phyloP scores from a whole-genome alignment of 2,888 invertebrate genomes.

The Trichogramma evanescens region DNA sequence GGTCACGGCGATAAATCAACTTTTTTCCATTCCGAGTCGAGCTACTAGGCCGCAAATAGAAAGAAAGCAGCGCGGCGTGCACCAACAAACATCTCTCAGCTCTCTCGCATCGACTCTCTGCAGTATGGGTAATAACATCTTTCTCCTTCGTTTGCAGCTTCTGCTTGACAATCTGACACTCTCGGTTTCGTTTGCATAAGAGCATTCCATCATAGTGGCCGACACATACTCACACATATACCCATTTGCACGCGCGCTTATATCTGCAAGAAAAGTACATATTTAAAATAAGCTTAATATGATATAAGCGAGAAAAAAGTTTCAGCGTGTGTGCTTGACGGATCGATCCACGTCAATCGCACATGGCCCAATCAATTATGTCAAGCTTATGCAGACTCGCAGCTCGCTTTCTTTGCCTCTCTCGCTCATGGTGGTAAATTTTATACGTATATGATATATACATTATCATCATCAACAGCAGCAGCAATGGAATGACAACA shows the following conservation, averaged over 20 bases:
- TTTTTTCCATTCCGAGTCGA: background rate
- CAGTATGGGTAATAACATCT: too few species aligned
- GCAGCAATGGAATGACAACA: background rate
- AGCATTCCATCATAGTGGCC: conserved; percentile 1
- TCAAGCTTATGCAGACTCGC: background rate
- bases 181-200: background rate
- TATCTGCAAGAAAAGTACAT: background rate
- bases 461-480: too few species aligned
- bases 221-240: background rate
- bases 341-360: background rate
- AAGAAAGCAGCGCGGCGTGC: too few species aligned
- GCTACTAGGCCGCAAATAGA: too few species aligned
- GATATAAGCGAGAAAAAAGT: too few species aligned
- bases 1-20: conserved; percentile 9
- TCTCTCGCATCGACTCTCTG: too few species aligned
- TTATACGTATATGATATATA: conserved; percentile 6
- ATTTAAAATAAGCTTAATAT: too few species aligned
- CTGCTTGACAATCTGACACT: background rate
- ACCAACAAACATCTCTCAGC: too few species aligned
- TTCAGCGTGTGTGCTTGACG: too few species aligned
- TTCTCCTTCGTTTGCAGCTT: background rate
- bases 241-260: background rate
- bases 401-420: too few species aligned
- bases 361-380: conserved; percentile 4
- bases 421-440: background rate